Percentiles rank a stretch among this genome's conserved stretches.
These are phyloP conservation scores for Neomicropteryx cornuta DNA, from an alignment of 1,140 invertebrate species.

Conservation along the genomic window DNA sequence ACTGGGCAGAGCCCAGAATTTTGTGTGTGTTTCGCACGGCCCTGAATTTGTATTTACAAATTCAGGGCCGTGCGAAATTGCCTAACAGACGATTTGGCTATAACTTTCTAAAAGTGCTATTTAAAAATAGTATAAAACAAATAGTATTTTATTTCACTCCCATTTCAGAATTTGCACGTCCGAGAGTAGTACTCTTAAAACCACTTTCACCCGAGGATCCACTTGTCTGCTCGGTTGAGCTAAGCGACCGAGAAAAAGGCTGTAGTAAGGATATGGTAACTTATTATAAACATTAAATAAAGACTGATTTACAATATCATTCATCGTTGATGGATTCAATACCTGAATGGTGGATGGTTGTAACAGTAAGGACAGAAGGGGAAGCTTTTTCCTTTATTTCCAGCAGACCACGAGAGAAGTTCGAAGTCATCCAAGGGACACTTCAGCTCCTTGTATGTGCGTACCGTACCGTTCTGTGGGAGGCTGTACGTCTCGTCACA, in stretches of 20 bases:
- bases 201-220: background rate
- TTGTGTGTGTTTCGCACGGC: too few relatives aligned
- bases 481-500: conserved; percentile 96
- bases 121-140: too few relatives aligned
- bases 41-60: too few relatives aligned
- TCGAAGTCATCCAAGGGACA: conserved; percentile 99
- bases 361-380: conserved; percentile 98
- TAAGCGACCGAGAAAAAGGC: background rate
- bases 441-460: conserved; percentile 90
- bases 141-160: too few relatives aligned
- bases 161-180: too few relatives aligned
- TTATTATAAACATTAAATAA: too few relatives aligned
- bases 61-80: too few relatives aligned
- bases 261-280: background rate
- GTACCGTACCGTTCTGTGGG: conserved; percentile 87
- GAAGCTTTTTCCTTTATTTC: conserved; percentile 84
- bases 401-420: conserved; percentile 84
- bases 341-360: conserved; percentile 95
- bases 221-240: background rate
- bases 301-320: conserved; percentile 1
- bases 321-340: conserved; percentile 11
- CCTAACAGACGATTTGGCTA: too few relatives aligned
- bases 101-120: too few relatives aligned
- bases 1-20: too few relatives aligned
- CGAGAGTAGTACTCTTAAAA: too few relatives aligned